Evolutionary conservation across 2,888 invertebrate genomes (phyloP).

Genomic region (Notodonta ziczac): DNA sequence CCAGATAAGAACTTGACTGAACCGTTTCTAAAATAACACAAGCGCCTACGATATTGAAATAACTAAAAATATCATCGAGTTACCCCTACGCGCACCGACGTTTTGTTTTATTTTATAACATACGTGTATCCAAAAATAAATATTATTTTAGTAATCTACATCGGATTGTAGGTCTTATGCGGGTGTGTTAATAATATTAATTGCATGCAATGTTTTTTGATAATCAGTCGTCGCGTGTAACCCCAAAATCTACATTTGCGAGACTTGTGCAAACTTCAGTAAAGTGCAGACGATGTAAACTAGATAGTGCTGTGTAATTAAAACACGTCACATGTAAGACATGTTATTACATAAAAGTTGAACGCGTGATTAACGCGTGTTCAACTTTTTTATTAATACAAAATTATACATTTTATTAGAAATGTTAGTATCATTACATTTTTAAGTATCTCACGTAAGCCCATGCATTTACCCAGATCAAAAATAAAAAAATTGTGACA

Average conservation of each 20-base stretch:
- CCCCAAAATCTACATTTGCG: constrained; percentile 35
- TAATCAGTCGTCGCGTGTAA: constrained; percentile 11
- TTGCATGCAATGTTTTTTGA: constrained; percentile 10
- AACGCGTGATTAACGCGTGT: no score
- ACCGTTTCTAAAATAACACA: constrained; percentile 23
- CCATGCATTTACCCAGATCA: no score
- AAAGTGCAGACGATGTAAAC: constrained; percentile 14
- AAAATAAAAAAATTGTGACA: no score
- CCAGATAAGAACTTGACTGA: constrained; percentile 29
- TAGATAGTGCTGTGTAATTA: not conserved
- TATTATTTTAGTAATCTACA: constrained; percentile 27
- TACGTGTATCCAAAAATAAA: constrained; percentile 38
- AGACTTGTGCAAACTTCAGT: constrained; percentile 26
- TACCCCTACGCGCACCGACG: constrained; percentile 31
- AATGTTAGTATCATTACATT: no score
- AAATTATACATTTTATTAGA: no score
- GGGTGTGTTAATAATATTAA: constrained; percentile 6
- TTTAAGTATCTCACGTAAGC: no score
- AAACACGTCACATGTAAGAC: no score
- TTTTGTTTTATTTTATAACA: constrained; percentile 38
- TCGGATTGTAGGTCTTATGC: constrained; percentile 14
- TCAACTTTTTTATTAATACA: no score
- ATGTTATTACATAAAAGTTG: no score
- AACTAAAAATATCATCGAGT: constrained; percentile 12
- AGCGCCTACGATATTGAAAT: constrained; percentile 19